Conservation (phyloP, 2,797 vertebrate genomes). For the Sparus aurata region DNA sequence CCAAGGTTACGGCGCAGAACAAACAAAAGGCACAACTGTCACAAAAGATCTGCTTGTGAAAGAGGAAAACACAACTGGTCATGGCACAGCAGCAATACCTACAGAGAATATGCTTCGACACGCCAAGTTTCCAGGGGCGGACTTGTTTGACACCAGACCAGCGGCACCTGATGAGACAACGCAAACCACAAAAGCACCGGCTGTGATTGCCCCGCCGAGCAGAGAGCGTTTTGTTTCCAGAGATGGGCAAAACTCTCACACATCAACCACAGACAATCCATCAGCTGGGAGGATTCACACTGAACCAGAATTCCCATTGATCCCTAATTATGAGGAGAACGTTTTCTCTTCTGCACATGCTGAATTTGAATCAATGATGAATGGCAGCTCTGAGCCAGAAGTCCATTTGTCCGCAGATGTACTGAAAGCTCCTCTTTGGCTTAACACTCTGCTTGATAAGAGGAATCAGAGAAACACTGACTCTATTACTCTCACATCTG, state of each 20-base stretch:
- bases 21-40: conserved; percentile 68
- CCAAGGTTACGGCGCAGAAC: conserved; percentile 59
- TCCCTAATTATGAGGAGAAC: conserved; percentile 62
- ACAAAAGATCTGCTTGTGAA: conserved; percentile 61
- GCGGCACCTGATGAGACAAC: conserved; percentile 32
- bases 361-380: conserved; percentile 65
- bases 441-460: conserved; percentile 65
- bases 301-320: conserved; percentile 57
- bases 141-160: conserved; percentile 59
- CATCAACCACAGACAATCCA: conserved; percentile 29
- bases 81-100: conserved; percentile 54
- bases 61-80: conserved; percentile 54
- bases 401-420: conserved; percentile 58
- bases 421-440: conserved; percentile 58
- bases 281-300: conserved; percentile 31
- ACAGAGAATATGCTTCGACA: conserved; percentile 55
- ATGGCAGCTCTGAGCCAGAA: conserved; percentile 56
- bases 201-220: conserved; percentile 35
- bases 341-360: conserved; percentile 51
- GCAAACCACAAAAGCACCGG: conserved; percentile 41
- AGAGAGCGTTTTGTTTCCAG: conserved; percentile 38
- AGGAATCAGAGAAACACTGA: conserved; percentile 62
- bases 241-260: conserved; percentile 39
- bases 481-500: conserved; percentile 67
- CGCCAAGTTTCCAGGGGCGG: conserved; percentile 52